Conservation (phyloP, 2,797 vertebrate genomes). For the Chelonia mydas region DNA sequence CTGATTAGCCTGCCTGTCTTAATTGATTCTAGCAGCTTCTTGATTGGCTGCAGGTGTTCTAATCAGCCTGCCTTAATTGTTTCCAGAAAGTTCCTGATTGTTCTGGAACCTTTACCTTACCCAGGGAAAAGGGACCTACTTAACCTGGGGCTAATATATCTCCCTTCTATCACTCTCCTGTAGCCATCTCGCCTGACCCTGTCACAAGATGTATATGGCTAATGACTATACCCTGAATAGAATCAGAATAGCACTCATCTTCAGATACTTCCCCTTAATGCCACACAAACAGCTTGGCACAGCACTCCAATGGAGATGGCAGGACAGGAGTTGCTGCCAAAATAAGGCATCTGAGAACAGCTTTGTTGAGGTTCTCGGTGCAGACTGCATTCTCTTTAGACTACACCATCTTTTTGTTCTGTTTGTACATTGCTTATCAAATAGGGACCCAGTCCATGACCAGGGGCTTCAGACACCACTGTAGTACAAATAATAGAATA, state of each 20-base stretch:
- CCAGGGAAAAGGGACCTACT: too few relatives aligned
- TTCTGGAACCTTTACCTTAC: too few relatives aligned
- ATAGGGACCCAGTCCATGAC: not conserved
- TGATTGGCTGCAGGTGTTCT: too few relatives aligned
- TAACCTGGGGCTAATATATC: too few relatives aligned
- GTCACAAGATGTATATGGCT: not conserved
- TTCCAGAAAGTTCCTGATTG: too few relatives aligned
- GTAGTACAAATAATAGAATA: not conserved
- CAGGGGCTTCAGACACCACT: not conserved
- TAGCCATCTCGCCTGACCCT: too few relatives aligned
- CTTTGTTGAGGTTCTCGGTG: not conserved
- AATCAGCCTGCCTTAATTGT: too few relatives aligned
- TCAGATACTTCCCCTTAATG: not conserved
- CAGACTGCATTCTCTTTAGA: not conserved
- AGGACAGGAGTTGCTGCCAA: not conserved
- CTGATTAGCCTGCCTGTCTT: too few relatives aligned
- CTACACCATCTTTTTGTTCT: not conserved
- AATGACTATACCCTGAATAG: rapidly evolving
- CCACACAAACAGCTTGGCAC: not conserved
- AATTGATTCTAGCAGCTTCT: too few relatives aligned
- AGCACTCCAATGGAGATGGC: not conserved
- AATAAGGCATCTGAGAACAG: not conserved
- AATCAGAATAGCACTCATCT: rapidly evolving
- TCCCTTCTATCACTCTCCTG: too few relatives aligned
- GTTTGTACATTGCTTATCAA: not conserved